These are phyloP conservation scores for Drosophila subpulchrella DNA, from an alignment of 1,140 invertebrate species.

Conservation along the genomic window DNA sequence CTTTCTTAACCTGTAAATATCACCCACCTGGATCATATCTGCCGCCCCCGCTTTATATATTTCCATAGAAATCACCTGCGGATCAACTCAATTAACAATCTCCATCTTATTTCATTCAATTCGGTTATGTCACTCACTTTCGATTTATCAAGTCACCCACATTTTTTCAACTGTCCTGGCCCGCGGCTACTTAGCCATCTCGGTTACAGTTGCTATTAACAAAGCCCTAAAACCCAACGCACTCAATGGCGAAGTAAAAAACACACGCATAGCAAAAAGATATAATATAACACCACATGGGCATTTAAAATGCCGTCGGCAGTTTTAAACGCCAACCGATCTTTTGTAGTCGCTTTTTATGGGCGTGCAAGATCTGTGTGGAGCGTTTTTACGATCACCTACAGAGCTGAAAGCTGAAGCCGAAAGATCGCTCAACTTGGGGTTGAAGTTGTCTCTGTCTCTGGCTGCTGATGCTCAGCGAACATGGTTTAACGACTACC, in stretches of 20 bases:
- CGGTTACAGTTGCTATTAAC: conserved; percentile 32
- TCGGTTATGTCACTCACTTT: conserved; percentile 55
- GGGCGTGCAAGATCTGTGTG: conserved; percentile 66
- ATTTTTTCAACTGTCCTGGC: conserved; percentile 19
- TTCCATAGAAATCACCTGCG: conserved; percentile 23
- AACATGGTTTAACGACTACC: conserved; percentile 69
- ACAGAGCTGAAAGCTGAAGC: conserved; percentile 19
- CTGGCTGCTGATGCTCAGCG: conserved; percentile 14
- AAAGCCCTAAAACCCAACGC: conserved; percentile 30
- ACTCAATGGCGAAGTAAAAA: conserved; percentile 39
- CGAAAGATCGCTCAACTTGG: conserved; percentile 42
- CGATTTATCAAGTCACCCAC: conserved; percentile 39
- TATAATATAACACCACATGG: conserved; percentile 36
- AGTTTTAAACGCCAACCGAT: conserved; percentile 43
- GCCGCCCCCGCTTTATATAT: background rate
- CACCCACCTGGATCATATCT: background rate
- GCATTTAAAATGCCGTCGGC: conserved; percentile 64
- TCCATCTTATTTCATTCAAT: conserved; percentile 27
- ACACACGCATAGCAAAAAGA: conserved; percentile 24
- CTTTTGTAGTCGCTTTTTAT: conserved; percentile 72
- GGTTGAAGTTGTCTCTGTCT: conserved; percentile 12
- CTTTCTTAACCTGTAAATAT: too few relatives aligned
- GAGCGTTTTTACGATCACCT: conserved; percentile 61
- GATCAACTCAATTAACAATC: conserved; percentile 32
- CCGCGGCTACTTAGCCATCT: conserved; percentile 42